Evolutionary conservation across 2,113 vertebrate genomes (phyloP).

Genomic region (Suncus etruscus): DNA sequence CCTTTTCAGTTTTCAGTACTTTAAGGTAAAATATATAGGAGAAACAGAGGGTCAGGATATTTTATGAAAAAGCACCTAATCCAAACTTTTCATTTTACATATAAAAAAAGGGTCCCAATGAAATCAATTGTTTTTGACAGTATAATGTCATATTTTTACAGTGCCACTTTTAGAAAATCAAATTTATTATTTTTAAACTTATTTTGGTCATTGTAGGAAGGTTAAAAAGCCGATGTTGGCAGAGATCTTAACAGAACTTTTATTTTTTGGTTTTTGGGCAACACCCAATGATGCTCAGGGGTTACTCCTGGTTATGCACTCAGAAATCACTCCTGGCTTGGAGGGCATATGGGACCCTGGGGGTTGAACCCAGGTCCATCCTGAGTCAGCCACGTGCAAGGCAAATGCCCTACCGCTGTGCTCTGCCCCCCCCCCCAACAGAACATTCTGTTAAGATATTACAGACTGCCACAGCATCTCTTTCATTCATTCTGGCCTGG

Average conservation of each 20-base stretch:
- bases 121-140: slow-evolving; percentile 30
- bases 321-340: no score
- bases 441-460: slow-evolving; percentile 33
- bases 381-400: no score
- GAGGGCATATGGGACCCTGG: no score
- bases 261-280: no score
- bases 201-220: slow-evolving; percentile 21
- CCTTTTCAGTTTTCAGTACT: slow-evolving; percentile 40
- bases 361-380: no score
- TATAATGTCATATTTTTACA: slow-evolving; percentile 28
- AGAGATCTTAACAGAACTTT: slow-evolving; percentile 20
- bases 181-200: slow-evolving; percentile 57
- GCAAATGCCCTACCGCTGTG: no score
- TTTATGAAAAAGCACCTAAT: slow-evolving; percentile 15
- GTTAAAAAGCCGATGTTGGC: slow-evolving; percentile 52
- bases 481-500: slow-evolving; percentile 53
- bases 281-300: no score
- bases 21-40: slow-evolving; percentile 19
- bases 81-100: slow-evolving; percentile 38
- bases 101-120: slow-evolving; percentile 39
- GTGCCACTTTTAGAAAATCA: slow-evolving; percentile 38
- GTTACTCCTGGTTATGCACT: no score
- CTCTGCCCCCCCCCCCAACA: no score
- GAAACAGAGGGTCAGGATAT: background rate
- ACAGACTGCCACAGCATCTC: background rate